Conservation (phyloP, 2,888 invertebrate species). For the Drosophila mimica region DNA sequence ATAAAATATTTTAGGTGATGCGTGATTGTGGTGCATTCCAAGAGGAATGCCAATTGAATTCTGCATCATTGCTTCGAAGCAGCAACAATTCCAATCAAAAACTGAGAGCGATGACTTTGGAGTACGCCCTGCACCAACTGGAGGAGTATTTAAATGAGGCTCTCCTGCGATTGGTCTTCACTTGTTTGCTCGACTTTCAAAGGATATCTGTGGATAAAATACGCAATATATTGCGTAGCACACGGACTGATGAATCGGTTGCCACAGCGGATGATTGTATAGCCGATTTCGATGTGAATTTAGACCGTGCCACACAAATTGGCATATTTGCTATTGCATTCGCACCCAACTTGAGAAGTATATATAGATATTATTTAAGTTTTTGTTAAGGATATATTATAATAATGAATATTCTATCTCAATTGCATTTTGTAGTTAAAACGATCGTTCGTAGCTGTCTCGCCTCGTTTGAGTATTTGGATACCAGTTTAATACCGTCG, state of each 20-base stretch:
- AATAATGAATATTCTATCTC: background rate
- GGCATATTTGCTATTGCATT: slow-evolving; percentile 83
- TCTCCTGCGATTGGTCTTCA: slow-evolving; percentile 80
- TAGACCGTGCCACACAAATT: slow-evolving; percentile 84
- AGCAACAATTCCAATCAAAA: slow-evolving; percentile 73
- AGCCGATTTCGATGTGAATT: slow-evolving; percentile 84
- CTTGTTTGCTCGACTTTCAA: slow-evolving; percentile 80
- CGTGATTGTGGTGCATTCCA: slow-evolving; percentile 82
- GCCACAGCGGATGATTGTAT: slow-evolving; percentile 77
- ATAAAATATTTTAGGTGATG: slow-evolving; percentile 63
- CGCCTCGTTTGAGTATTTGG: slow-evolving; percentile 84
- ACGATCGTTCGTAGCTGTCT: slow-evolving; percentile 82
- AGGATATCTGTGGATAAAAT: slow-evolving; percentile 81
- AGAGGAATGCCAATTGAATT: slow-evolving; percentile 69
- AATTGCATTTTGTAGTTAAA: slow-evolving; percentile 66
- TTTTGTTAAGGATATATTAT: background rate
- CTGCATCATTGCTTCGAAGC: background rate
- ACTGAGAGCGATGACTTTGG: slow-evolving; percentile 80
- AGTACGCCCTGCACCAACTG: slow-evolving; percentile 81
- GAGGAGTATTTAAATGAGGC: slow-evolving; percentile 83
- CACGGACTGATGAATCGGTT: slow-evolving; percentile 53
- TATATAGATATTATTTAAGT: background rate
- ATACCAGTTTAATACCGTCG: slow-evolving; percentile 83
- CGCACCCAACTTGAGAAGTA: slow-evolving; percentile 78
- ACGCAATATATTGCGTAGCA: slow-evolving; percentile 62